These are phyloP conservation scores for Phrixothrix hirtus DNA, from an alignment of 2,888 invertebrate genomes.

Conservation along the genomic window DNA sequence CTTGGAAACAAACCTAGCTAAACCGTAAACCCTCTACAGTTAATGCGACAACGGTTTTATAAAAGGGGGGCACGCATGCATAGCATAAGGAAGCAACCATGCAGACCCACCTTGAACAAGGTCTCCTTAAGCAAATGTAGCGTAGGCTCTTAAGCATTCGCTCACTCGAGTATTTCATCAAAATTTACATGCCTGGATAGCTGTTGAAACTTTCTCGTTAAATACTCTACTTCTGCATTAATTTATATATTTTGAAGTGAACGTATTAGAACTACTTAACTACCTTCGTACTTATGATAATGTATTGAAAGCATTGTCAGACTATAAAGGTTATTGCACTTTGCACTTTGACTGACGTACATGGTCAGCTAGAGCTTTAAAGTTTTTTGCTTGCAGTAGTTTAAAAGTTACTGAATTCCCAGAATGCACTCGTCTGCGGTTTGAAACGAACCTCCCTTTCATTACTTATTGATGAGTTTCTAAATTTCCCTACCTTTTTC, in stretches of 20 bases:
- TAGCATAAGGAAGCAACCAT: constrained; percentile 44
- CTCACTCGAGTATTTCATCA: constrained; percentile 46
- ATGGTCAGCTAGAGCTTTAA: constrained; percentile 18
- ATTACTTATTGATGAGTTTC: constrained; percentile 31
- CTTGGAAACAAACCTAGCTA: constrained; percentile 5
- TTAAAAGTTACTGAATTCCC: constrained; percentile 21
- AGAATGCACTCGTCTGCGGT: constrained; percentile 26
- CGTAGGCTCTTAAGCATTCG: constrained; percentile 47
- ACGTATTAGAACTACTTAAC: constrained; percentile 33
- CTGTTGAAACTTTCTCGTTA: constrained; percentile 45
- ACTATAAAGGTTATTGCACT: constrained; percentile 7
- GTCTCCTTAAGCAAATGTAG: constrained; percentile 51
- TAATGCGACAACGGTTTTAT: constrained; percentile 28
- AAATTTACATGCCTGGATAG: constrained; percentile 45
- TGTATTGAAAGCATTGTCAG: constrained; percentile 7
- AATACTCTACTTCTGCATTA: constrained; percentile 41
- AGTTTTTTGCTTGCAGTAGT: constrained; percentile 22
- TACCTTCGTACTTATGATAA: constrained; percentile 10
- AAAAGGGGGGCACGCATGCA: constrained; percentile 48
- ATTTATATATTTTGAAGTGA: constrained; percentile 42
- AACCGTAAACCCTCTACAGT: constrained; percentile 11
- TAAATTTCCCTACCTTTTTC: constrained; percentile 15
- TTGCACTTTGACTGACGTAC: constrained; percentile 15
- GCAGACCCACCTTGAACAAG: constrained; percentile 43
- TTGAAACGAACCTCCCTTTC: constrained; percentile 20